Evolutionary conservation across 2,113 vertebrate genomes (phyloP), one percentile per base, ranked within the genome.

Genomic region (Bagarius yarrelli): DNA sequence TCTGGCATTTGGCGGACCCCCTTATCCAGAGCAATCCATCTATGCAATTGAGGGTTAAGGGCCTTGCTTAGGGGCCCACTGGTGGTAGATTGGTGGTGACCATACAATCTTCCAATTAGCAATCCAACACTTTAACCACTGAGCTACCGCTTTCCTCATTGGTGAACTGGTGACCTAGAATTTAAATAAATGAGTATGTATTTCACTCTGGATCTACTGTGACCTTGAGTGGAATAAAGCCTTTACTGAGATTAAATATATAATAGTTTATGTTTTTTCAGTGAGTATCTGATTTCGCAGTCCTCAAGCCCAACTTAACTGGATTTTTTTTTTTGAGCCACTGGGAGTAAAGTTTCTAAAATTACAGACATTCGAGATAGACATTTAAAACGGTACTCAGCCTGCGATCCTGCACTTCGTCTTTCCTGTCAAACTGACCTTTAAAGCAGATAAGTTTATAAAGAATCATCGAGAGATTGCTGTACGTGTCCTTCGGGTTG

Each of bases 271-370:
- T 25, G 40, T 70, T 70, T 15, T 19, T 53, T 16, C 25, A 53
- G 47, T 32, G 32, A 8, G 6, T 53, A 5, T 66, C 16, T 66
- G 60, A 72, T 52, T 53, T 53, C 13, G 3, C 6, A 11, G 23
- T 14, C 19, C 8, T 47, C 23, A 59, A 40, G 36, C 36, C 8
- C 47, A 34, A 30, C 30, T 71, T 36, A n/a, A 27, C 27, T 50
- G 12, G 21, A 47, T 61, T 16, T 78, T 57, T 70, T 63, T 78
- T 70, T n/a, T 2, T 23, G 8, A 32, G 9, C 50, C 23, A 55
- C 70, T 74, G 70, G 59, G 60, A 81, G 56, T 44, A 12, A 1
- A 52, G 57, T 76, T 53, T 56, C 34, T 57, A 47, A 76, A 66
- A 56, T 52, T 19, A 32, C 70, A 47, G 71, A 40, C 32, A 74